phyloP scores from a whole-genome alignment of 2,797 vertebrate species.

The Phrynocephalus guinanensis region DNA sequence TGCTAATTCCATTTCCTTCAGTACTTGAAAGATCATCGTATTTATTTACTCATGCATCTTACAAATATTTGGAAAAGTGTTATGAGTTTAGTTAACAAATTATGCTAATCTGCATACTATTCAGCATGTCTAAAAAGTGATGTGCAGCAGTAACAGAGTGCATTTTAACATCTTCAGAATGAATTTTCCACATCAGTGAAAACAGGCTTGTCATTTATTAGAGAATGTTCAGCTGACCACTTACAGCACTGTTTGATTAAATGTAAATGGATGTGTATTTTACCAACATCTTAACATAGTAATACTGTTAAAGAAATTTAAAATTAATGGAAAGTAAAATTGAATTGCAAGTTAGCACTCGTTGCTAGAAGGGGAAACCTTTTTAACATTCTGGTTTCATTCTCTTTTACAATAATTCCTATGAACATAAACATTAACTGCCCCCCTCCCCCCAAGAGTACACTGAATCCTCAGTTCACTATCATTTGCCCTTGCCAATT shows the following conservation, averaged over 20 bases:
- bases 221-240: neutral
- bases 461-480: neutral
- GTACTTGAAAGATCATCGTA: neutral
- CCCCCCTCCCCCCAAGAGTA: neutral
- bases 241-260: neutral
- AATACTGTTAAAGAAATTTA: neutral
- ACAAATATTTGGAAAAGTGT: neutral
- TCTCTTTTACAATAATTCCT: neutral
- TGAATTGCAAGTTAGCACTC: neutral
- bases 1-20: neutral
- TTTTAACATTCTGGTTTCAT: neutral
- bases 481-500: neutral
- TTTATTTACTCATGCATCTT: neutral
- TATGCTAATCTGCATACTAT: neutral
- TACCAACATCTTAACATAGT: neutral
- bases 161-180: neutral
- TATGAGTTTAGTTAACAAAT: neutral
- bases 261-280: conserved; percentile 1
- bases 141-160: neutral
- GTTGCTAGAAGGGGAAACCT: neutral
- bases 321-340: neutral
- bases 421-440: neutral
- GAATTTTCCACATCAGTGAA: neutral
- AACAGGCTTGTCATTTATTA: neutral
- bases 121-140: neutral